Conservation (phyloP, 2,113 vertebrate genomes). For the Rana temporaria region DNA sequence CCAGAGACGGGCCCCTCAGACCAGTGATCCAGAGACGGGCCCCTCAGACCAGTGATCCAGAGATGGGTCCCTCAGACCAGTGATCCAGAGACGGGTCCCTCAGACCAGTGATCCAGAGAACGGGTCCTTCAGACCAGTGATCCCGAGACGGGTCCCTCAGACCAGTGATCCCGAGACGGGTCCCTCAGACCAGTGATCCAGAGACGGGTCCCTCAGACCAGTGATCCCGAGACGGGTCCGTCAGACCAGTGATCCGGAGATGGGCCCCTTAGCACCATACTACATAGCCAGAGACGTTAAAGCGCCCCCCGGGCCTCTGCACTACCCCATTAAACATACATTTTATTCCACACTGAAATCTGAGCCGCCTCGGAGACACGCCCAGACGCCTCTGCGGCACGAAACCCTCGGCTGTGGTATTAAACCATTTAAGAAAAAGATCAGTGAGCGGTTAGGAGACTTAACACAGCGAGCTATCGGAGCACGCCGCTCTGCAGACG, state of each 20-base stretch:
- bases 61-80: too few species aligned
- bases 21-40: too few species aligned
- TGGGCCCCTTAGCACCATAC: neutral
- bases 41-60: too few species aligned
- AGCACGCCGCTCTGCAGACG: slow-evolving; percentile 35
- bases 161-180: too few species aligned
- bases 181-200: too few species aligned
- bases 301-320: neutral
- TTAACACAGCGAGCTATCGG: slow-evolving; percentile 37
- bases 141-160: too few species aligned
- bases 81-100: neutral
- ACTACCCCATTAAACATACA: neutral
- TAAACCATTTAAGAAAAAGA: slow-evolving; percentile 43
- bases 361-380: neutral
- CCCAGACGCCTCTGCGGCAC: slow-evolving; percentile 10
- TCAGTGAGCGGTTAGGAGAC: slow-evolving; percentile 49
- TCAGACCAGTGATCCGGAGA: too few species aligned
- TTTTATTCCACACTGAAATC: neutral
- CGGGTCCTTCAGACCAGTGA: too few species aligned
- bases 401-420: slow-evolving; percentile 13
- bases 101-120: too few species aligned
- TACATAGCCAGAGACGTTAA: neutral
- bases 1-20: too few species aligned
- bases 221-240: too few species aligned
- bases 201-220: too few species aligned